phyloP scores from a whole-genome alignment of 2,797 vertebrate species.

The Acanthopagrus latus region DNA sequence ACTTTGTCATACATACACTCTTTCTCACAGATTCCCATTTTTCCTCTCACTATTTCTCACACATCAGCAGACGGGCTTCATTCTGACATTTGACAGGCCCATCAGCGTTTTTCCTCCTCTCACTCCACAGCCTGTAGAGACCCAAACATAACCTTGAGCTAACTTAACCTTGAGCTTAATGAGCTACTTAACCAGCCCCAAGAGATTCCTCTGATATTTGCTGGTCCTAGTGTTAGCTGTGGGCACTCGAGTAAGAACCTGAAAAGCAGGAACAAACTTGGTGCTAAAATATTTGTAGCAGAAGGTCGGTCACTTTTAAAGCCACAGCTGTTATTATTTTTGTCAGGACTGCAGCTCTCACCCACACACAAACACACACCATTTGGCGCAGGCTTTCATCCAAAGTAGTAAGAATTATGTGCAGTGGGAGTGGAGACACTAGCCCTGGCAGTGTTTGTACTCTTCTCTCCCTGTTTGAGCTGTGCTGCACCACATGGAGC shows the following conservation, averaged over 20 bases:
- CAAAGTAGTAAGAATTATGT: slow-evolving; percentile 69
- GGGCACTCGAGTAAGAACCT: slow-evolving; percentile 13
- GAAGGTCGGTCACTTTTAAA: slow-evolving; percentile 61
- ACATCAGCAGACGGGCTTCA: slow-evolving; percentile 50
- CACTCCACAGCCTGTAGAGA: slow-evolving; percentile 60
- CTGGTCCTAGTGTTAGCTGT: slow-evolving; percentile 43
- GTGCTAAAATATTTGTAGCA: slow-evolving; percentile 22
- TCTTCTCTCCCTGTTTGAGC: slow-evolving; percentile 59
- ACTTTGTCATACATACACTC: slow-evolving; percentile 29
- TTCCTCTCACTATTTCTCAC: slow-evolving; percentile 38
- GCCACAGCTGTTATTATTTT: slow-evolving; percentile 60
- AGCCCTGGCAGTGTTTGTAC: slow-evolving; percentile 59
- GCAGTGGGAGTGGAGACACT: slow-evolving; percentile 62
- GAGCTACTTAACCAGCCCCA: slow-evolving; percentile 70
- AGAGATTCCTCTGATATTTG: slow-evolving; percentile 63
- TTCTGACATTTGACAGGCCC: slow-evolving; percentile 65
- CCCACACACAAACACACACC: slow-evolving; percentile 45
- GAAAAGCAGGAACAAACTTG: slow-evolving; percentile 33
- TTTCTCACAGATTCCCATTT: slow-evolving; percentile 44
- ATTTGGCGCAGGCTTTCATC: slow-evolving; percentile 67
- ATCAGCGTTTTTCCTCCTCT: slow-evolving; percentile 61
- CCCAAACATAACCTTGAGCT: slow-evolving; percentile 76
- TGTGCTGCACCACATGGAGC: slow-evolving; percentile 61
- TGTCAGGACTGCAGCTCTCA: slow-evolving; percentile 48
- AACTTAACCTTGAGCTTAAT: slow-evolving; percentile 77